A percentile compares a stretch with the other conserved stretches of the same genome.
phyloP scores from a whole-genome alignment of 2,888 invertebrate genomes.

The Diaperis boleti region DNA sequence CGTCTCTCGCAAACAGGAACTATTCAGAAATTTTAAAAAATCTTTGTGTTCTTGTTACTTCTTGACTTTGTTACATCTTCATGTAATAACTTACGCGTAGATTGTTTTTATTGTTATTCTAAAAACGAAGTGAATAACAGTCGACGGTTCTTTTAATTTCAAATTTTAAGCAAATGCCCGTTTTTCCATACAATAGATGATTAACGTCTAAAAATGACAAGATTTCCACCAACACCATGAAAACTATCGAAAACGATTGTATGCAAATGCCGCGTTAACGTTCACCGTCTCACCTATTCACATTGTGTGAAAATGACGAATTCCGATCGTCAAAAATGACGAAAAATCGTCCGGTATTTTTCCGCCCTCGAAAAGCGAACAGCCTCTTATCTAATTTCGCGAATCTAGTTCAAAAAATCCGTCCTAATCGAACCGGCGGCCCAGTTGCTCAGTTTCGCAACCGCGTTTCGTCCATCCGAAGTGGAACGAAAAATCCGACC shows the following conservation, averaged over 20 bases:
- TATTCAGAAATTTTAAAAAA: too few relatives aligned
- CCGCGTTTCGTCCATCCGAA: slow-evolving; percentile 36
- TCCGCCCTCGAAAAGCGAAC: neutral
- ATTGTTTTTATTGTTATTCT: too few relatives aligned
- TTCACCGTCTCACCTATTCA: slow-evolving; percentile 14
- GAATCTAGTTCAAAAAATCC: slow-evolving; percentile 4
- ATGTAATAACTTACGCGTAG: too few relatives aligned
- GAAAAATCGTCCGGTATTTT: neutral
- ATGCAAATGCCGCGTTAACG: slow-evolving; percentile 19
- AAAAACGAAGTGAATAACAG: neutral
- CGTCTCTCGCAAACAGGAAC: too few relatives aligned
- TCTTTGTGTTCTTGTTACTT: too few relatives aligned
- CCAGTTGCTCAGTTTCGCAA: slow-evolving; percentile 35
- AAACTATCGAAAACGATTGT: slow-evolving; percentile 28
- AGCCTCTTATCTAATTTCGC: neutral
- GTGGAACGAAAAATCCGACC: slow-evolving; percentile 50
- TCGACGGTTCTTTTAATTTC: slow-evolving; percentile 6
- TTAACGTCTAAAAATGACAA: slow-evolving; percentile 14
- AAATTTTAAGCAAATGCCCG: slow-evolving; percentile 20
- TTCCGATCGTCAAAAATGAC: slow-evolving; percentile 15
- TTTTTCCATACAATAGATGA: slow-evolving; percentile 29
- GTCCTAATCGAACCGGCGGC: slow-evolving; percentile 5
- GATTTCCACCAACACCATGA: slow-evolving; percentile 21
- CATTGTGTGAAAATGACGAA: slow-evolving; percentile 7
- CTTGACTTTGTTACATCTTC: too few relatives aligned